Evolutionary conservation across 23 tunicate genomes (phyloP), one percentile per base, ranked within the genome.

Genomic region (Ciona savignyi): DNA sequence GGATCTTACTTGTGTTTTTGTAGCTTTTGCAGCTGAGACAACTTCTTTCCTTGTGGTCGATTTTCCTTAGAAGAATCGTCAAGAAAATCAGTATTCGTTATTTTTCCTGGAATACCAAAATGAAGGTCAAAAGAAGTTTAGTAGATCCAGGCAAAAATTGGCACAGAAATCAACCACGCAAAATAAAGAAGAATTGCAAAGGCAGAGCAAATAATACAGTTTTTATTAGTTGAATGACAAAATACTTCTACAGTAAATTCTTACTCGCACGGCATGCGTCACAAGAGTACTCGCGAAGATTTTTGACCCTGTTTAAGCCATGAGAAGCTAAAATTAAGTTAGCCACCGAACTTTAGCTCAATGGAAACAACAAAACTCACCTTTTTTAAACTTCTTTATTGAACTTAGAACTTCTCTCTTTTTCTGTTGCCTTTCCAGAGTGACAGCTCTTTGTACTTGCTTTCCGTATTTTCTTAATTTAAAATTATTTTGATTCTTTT

Each of bases 401-500:
- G 78, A 67, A 60, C 77, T 88, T 20, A 91, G 49, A 69, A 84
- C 69, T 71, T 90, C 97, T 75, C 61, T 91, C 32, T 91, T 91
- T 80, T 91, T 85, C 60, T 84, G 74, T 4, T 76, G 83, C 27
- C 97, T 51, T 66, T 91, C 91, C 15, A 49, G 66, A 2, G 56
- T 28, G 6, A 91, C 90, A 0, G 86, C 79, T 29, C 75, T 85
- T 29, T 84, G 91, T 4, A 91, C 97, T 76, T 91, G 84, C 74
- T 91, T 91, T 21, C 91, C 97, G 34, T 80, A 84, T 65, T 84
- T 91, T 62, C 67, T 80, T 77, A 91, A 48, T 62, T 85, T 78
- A 33, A 71, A 21, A 28, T 91, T 69, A 56, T 48, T 80, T 65
- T 69, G 66, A 33, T 83, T 73, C 56, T 80, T 77, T 67, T 84